Evolutionary conservation across 2,797 vertebrate genomes (phyloP).

Genomic region (Myiotriccus ornatus): DNA sequence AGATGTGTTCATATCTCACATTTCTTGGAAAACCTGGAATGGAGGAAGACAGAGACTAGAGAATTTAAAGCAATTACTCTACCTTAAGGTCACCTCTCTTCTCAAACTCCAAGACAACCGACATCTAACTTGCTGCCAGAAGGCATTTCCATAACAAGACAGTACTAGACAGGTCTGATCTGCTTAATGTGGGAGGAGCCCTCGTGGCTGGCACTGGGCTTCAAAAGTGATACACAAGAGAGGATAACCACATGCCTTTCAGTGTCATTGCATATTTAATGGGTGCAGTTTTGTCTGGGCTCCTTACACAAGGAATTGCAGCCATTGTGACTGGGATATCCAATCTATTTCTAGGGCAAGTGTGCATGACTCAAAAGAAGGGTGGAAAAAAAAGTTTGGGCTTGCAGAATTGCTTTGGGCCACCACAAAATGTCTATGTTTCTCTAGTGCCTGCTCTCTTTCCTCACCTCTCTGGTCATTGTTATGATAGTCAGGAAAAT

Average conservation of each 20-base stretch:
- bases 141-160: background rate
- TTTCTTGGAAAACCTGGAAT: background rate
- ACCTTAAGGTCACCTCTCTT: background rate
- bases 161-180: background rate
- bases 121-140: background rate
- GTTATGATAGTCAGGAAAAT: no score
- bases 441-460: background rate
- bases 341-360: background rate
- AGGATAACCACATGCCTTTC: background rate
- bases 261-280: background rate
- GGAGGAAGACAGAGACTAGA: background rate
- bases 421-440: background rate
- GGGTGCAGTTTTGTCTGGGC: background rate
- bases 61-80: background rate
- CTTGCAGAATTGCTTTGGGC: background rate
- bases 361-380: rapidly evolving
- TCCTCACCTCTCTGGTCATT: background rate
- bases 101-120: background rate
- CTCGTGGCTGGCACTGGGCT: background rate
- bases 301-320: background rate
- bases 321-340: no score
- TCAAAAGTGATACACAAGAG: background rate
- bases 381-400: background rate
- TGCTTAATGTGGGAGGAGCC: background rate
- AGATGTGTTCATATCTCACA: background rate